Percentiles rank a stretch among this genome's conserved stretches.
phyloP scores from a whole-genome alignment of 2,113 vertebrate species.

The Hippoglossus stenolepis region DNA sequence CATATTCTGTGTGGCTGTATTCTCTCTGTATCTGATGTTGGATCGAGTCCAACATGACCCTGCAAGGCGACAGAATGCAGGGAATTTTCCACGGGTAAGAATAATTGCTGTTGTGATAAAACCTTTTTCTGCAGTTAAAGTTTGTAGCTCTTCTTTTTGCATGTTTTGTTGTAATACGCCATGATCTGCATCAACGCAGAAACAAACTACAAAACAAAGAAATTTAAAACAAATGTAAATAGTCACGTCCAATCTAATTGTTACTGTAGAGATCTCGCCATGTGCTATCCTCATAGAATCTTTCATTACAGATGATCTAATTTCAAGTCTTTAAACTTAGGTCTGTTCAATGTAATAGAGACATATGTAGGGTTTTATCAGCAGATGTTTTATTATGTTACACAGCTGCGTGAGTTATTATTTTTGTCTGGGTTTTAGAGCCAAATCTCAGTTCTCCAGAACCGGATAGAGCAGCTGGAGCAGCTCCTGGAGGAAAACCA shows the following conservation, averaged over 20 bases:
- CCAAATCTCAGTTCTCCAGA: slow-evolving; percentile 98
- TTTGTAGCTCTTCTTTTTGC: background rate
- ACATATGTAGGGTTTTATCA: background rate
- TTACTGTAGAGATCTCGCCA: background rate
- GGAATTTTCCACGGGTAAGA: slow-evolving; percentile 96
- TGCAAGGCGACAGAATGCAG: slow-evolving; percentile 88
- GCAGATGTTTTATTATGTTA: slow-evolving; percentile 30
- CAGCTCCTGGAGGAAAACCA: slow-evolving; percentile 99
- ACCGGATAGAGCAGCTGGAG: slow-evolving; percentile 97
- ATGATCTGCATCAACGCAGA: background rate
- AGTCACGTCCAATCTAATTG: background rate
- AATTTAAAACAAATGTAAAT: background rate
- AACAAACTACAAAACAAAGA: background rate
- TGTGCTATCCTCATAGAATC: background rate
- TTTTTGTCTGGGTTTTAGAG: slow-evolving; percentile 81
- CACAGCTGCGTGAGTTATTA: slow-evolving; percentile 11
- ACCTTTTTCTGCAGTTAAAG: background rate
- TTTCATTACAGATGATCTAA: background rate
- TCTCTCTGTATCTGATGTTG: slow-evolving; percentile 98
- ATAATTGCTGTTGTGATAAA: background rate
- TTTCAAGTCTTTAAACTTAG: background rate
- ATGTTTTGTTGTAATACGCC: background rate
- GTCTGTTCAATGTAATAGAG: background rate
- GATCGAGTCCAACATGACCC: slow-evolving; percentile 97
- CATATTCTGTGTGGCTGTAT: slow-evolving; percentile 98